phyloP scores from a whole-genome alignment of 2,113 vertebrate species.

The Melanostigma gelatinosum region DNA sequence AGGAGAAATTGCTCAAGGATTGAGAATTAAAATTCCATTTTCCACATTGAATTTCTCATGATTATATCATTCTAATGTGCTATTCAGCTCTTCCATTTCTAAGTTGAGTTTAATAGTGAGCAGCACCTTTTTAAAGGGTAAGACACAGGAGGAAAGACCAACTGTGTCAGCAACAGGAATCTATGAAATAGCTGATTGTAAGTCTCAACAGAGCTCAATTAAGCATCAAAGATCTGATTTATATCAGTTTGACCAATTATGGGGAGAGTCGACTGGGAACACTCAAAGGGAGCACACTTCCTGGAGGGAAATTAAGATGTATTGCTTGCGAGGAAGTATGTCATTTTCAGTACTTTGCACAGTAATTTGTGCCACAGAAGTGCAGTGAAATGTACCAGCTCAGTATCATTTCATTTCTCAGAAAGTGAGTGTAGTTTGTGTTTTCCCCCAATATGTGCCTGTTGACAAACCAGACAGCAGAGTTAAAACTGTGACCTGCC shows the following conservation, averaged over 20 bases:
- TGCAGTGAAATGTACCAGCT: conserved; percentile 14
- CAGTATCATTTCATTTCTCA: conserved; percentile 60
- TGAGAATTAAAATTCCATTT: not conserved
- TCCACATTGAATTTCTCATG: not conserved
- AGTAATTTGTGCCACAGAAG: conserved; percentile 12
- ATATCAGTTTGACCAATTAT: conserved; percentile 50
- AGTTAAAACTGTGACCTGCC: not conserved
- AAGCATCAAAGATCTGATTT: conserved; percentile 51
- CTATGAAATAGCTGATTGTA: not conserved
- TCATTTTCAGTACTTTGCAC: conserved; percentile 34
- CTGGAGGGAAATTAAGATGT: conserved; percentile 35
- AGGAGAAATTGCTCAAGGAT: not conserved
- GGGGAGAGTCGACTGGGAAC: not conserved
- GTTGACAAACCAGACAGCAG: not conserved
- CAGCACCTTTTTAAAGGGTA: not conserved
- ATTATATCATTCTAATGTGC: not conserved
- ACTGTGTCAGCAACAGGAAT: conserved; percentile 16
- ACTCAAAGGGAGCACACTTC: conserved; percentile 31
- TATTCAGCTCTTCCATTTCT: not conserved
- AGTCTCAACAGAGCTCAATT: conserved; percentile 29
- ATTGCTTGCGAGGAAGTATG: conserved; percentile 37
- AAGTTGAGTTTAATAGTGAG: not conserved
- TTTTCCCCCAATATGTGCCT: not conserved
- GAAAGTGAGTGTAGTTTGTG: conserved; percentile 1
- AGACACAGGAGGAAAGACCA: not conserved